Evolutionary conservation across 2,888 invertebrate species (phyloP).

Genomic region (Philonicus albiceps): DNA sequence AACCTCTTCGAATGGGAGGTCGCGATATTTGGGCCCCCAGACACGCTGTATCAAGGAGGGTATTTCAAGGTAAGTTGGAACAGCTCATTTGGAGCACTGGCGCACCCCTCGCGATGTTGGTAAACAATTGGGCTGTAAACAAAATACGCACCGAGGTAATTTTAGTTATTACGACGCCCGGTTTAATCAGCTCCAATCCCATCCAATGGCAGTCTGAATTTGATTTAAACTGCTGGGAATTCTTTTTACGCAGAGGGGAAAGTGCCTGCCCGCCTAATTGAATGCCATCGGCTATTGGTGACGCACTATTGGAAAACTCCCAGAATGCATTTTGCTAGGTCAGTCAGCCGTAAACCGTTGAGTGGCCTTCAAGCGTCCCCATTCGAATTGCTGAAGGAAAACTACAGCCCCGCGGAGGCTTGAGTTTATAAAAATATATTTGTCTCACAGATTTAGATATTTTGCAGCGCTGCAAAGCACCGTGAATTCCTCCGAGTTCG

Average conservation of each 20-base stretch:
- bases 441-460: neutral
- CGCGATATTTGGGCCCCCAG: conserved; percentile 99
- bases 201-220: neutral
- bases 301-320: neutral
- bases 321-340: neutral
- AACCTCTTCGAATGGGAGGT: conserved; percentile 99
- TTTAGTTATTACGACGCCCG: neutral
- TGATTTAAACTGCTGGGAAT: neutral
- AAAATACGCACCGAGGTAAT: neutral
- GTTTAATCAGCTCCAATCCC: neutral
- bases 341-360: neutral
- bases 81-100: neutral
- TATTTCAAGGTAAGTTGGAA: conserved; percentile 89
- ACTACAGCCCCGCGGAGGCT: neutral
- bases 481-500: neutral
- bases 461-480: neutral
- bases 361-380: neutral
- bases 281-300: neutral
- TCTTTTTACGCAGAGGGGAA: neutral
- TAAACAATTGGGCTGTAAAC: neutral
- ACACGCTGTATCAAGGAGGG: conserved; percentile 98
- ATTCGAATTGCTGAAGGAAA: neutral
- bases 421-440: neutral
- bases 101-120: neutral
- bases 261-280: neutral